Base-by-base conservation (phyloP, 2,797 vertebrate species). In the Anas bernieri region DNA sequence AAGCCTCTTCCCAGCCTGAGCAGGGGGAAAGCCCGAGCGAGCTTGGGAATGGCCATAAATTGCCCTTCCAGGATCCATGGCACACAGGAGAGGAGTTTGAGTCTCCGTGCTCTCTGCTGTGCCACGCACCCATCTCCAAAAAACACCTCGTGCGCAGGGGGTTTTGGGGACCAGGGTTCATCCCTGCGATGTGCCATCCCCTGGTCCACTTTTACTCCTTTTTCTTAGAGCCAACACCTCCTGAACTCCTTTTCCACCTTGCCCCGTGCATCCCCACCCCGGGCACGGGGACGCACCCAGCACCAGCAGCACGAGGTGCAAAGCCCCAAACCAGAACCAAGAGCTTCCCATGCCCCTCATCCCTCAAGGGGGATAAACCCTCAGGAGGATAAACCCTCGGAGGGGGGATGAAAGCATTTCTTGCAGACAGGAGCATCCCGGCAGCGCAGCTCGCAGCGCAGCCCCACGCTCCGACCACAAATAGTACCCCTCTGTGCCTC, bases 401-500 rank as follows among this genome's bases (percentile, higher is more conserved):
- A 12, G 55, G 17, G 18, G 39, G 52, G 14, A 11, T 54, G 30
- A 54, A 28, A 79, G 63, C 41, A 20, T 35, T 70, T 18, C 50
- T 13, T 68, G 86, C 89, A 58, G 46, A 17, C 37, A 66, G 15
- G 41, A 4, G 59, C 11, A 54, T 31, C 93, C 83, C 80, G 3
- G 52, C 69, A 82, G 46, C 78, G 76, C 83, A 12, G 72, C 41
- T 13, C 17, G 1, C 68, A 43, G 82, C 52, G 21, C 9, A 35
- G 48, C 45, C 22, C 37, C 6, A 6, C 4, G 31, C 90, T 79
- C 52, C 0, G 1, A 45, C 58, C 39, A 83, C 73, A 91, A 43
- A 97, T 92, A 96, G 91, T 12, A 69, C 66, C 66, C 66, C 92
- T 97, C 93, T 95, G 95, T 96, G 90, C 61, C 83, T 83, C 46